phyloP scores from a whole-genome alignment of 1,140 invertebrate genomes.

The Penaeus japonicus region DNA sequence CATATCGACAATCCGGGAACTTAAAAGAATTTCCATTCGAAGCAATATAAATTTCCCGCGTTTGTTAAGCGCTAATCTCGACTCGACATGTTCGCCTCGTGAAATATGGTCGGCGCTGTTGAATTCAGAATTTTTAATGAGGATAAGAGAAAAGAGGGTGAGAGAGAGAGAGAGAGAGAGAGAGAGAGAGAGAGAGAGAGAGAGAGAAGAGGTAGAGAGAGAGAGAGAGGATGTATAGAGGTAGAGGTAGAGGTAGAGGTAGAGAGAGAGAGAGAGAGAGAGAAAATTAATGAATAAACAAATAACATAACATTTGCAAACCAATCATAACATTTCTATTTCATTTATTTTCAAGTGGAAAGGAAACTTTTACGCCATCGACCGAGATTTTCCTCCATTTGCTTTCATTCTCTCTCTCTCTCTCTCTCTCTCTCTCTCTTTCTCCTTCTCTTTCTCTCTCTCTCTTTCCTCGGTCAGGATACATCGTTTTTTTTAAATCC shows the following conservation, averaged over 20 bases:
- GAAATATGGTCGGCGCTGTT: background rate
- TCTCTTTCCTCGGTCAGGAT: background rate
- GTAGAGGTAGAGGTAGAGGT: background rate
- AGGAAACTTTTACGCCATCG: too few relatives aligned
- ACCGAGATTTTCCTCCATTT: background rate
- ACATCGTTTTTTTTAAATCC: too few relatives aligned
- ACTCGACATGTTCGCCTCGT: background rate
- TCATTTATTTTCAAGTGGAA: too few relatives aligned
- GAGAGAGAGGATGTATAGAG: background rate
- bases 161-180: background rate
- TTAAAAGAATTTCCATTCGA: too few relatives aligned
- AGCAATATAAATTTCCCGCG: too few relatives aligned
- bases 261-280: slow-evolving; percentile 6
- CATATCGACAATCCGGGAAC: too few relatives aligned
- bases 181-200: background rate
- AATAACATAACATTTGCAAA: too few relatives aligned
- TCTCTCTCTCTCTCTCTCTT: background rate
- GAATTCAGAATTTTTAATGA: background rate
- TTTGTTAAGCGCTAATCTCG: too few relatives aligned
- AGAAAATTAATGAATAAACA: too few relatives aligned
- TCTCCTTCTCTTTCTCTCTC: slow-evolving; percentile 7
- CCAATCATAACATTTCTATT: too few relatives aligned
- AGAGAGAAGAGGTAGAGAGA: background rate
- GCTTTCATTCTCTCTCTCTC: background rate
- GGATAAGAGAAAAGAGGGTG: too few relatives aligned